Percentiles rank a stretch among this genome's conserved stretches.
Conservation (phyloP, 2,797 vertebrate species). For the Heterohyrax brucei region DNA sequence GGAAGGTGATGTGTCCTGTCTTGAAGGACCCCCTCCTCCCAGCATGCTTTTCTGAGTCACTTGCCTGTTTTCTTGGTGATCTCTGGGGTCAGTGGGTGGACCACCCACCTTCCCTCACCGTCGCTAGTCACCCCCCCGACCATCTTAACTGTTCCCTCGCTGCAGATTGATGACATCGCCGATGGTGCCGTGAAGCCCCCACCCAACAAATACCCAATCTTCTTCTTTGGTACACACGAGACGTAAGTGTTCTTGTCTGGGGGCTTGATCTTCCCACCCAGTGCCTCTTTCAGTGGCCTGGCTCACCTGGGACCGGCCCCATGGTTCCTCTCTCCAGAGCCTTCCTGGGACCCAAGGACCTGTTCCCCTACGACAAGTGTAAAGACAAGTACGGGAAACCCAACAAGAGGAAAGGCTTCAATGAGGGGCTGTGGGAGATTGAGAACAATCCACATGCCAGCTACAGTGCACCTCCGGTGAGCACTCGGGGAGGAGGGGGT, state of each 20-base stretch:
- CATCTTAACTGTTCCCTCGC: conserved; percentile 78
- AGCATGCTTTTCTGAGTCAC: neutral
- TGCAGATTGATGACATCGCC: conserved; percentile 97
- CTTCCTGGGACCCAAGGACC: conserved; percentile 98
- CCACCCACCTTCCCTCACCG: neutral
- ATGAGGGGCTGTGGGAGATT: conserved; percentile 99
- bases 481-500: conserved; percentile 89
- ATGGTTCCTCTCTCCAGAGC: conserved; percentile 91
- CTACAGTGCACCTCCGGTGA: conserved; percentile 96
- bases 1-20: neutral
- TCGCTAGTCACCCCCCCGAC: conserved; percentile 69
- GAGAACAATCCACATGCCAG: conserved; percentile 99
- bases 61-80: neutral
- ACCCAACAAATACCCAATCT: conserved; percentile 99
- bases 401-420: conserved; percentile 99
- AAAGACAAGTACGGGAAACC: conserved; percentile 98
- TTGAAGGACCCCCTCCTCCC: neutral
- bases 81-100: conserved; percentile 49
- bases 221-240: conserved; percentile 99
- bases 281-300: neutral
- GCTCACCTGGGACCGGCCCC: conserved; percentile 9
- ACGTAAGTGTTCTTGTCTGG: conserved; percentile 93
- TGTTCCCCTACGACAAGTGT: conserved; percentile 97
- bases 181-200: conserved; percentile 99
- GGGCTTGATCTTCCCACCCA: neutral